These are phyloP conservation scores for Callitettix versicolor DNA, from an alignment of 1,140 invertebrate species.

Conservation along the genomic window DNA sequence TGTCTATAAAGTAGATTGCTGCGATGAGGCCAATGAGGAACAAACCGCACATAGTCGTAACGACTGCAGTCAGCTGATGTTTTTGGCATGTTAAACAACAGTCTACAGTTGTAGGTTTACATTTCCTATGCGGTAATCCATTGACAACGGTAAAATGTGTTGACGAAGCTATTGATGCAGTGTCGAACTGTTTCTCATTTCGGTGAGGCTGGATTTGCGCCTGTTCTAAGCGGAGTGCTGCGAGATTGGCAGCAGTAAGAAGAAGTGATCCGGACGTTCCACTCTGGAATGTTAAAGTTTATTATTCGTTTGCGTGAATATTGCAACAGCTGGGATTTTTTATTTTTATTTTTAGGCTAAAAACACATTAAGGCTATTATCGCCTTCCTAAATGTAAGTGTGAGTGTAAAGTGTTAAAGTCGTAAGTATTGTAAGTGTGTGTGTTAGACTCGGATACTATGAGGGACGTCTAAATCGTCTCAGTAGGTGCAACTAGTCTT, in stretches of 20 bases:
- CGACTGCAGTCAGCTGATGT: conserved; percentile 65
- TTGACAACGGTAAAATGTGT: conserved; percentile 78
- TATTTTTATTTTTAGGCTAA: too few relatives aligned
- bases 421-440: too few relatives aligned
- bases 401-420: too few relatives aligned
- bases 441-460: too few relatives aligned
- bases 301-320: too few relatives aligned
- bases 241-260: conserved; percentile 63
- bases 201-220: conserved; percentile 32
- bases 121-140: conserved; percentile 50
- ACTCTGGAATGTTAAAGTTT: conserved; percentile 44
- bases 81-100: conserved; percentile 51
- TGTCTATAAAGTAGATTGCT: conserved; percentile 49
- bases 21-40: conserved; percentile 64
- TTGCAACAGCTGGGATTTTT: too few relatives aligned
- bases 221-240: conserved; percentile 47
- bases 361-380: too few relatives aligned
- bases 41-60: conserved; percentile 64
- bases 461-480: too few relatives aligned
- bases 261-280: conserved; percentile 63
- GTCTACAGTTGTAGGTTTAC: conserved; percentile 38
- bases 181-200: conserved; percentile 37
- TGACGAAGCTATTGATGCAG: conserved; percentile 64
- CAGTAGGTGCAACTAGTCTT: too few relatives aligned
- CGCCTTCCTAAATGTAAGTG: too few relatives aligned